Base-by-base conservation (phyloP, 1,140 invertebrate species). In the Coelopa frigida region DNA sequence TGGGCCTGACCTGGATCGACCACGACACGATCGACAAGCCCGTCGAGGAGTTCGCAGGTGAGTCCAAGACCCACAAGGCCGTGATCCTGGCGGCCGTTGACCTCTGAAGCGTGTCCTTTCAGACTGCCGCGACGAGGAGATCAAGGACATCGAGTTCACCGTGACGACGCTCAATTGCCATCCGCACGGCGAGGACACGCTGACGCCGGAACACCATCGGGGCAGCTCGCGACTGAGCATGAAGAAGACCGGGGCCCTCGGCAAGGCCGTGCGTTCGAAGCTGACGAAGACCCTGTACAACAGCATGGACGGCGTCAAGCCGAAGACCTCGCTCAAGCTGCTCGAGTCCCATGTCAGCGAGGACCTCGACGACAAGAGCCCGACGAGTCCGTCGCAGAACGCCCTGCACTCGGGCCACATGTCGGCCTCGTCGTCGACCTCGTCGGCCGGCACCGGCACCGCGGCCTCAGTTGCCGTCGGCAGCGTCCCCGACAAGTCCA, bases 1-100 rank as follows among this genome's bases (percentile, higher is more conserved):
- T 92, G 88, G 89, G 89, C 0, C 72, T 94, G 0, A 94, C 89
- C 1, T 94, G 89, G 89, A 94, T 94, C 14, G 89, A 94, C 59
- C 84, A 91, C 53, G 89, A 92, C 57, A 88, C 84, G 1, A 92
- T 94, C 52, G 89, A 90, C 65, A 87, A 86, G 60, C 89, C 85
- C 0, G 84, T 92, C 14, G 89, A 92, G 59, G 84, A 88, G 50
- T 88, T 91, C 59, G 77, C 80, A 55, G 76, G 81, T 83, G 62
- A 55, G 57, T 46, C 3, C 14, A 1, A 33, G 7, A 18, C 18
- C 18, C n/a, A 11, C 17, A 20, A 45, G 15, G 17, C 24, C 5
- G 14, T 36, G 8, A 17, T 45, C 22, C 5, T 22, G n/a, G 8
- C 17, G 4, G n/a, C n/a, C n/a, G 18, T 39, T 45, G 10, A 44